Base-by-base conservation (phyloP, 2,888 invertebrate genomes). In the Hirtodrosophila confusa region DNA sequence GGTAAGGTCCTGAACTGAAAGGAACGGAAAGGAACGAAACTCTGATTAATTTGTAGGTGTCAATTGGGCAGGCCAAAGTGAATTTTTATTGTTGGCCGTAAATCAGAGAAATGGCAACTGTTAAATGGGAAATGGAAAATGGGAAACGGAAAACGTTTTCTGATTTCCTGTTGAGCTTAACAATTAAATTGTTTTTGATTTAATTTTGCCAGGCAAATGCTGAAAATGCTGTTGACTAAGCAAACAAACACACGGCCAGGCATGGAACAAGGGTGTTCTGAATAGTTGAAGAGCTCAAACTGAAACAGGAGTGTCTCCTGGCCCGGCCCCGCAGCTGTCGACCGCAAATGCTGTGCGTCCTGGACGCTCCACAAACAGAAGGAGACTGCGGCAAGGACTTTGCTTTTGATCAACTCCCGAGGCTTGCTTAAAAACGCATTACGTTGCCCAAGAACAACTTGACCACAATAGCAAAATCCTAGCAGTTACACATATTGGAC, bases 31-130 rank as follows among this genome's bases (percentile, higher is more conserved):
- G 17, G 17, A 17, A 17, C 17, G 17, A 2, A 31, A 56, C 37
- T 47, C 58, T 78, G 85, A 80, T 87, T 85, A 84, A 84, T 84
- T 76, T 88, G 60, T 61, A 73, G 67, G 78, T 87, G 85, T 84
- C 82, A 80, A 73, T 78, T 72, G 68, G 50, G 40, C 45, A 51
- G 37, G 37, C 27, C 58, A 63, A 85, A 85, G 80, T 85, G 84
- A 88, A 79, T 79, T 86, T 79, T 88, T 78, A 85, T 66, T 80
- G 67, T 31, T 45, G 54, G 3, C 43, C 67, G 62, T 78, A 69
- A 77, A 79, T 79, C 77, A 72, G 61, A 29, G n/a, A 45, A 54
- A 54, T 51, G 36, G 37, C 53, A 43, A 54, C 69, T 64, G 49
- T 53, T 69, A 60, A 74, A 61, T 47, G 61, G 54, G 57, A 60